phyloP scores from a whole-genome alignment of 2,888 invertebrate species.

The Xestia ashworthii region DNA sequence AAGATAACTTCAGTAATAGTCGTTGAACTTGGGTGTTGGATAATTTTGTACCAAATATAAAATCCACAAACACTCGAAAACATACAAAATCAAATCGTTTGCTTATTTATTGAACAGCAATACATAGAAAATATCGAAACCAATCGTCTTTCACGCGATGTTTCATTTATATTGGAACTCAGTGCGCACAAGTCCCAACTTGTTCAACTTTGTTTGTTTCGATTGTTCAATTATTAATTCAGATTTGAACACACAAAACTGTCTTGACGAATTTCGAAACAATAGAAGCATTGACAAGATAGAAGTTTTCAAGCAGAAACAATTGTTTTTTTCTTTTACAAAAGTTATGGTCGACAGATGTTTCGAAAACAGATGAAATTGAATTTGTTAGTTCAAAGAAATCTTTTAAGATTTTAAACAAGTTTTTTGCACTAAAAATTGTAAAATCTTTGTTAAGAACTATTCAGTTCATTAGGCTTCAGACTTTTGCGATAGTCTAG shows the following conservation, averaged over 20 bases:
- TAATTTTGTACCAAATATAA: too few relatives aligned
- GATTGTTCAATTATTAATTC: slow-evolving; percentile 54
- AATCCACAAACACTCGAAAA: too few relatives aligned
- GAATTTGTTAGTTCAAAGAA: slow-evolving; percentile 28
- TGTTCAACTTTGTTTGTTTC: slow-evolving; percentile 42
- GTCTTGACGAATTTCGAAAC: slow-evolving; percentile 34
- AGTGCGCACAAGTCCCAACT: slow-evolving; percentile 29
- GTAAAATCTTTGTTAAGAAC: not conserved
- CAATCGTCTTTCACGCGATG: slow-evolving; percentile 1
- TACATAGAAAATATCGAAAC: not conserved
- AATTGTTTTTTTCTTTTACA: slow-evolving; percentile 13
- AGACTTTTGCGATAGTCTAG: not conserved
- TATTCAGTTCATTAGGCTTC: not conserved
- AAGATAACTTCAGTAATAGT: too few relatives aligned
- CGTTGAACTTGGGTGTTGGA: too few relatives aligned
- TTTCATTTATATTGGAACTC: slow-evolving; percentile 16
- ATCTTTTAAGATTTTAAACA: not conserved
- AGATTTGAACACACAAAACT: slow-evolving; percentile 42
- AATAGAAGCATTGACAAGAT: slow-evolving; percentile 23
- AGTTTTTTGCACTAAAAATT: not conserved
- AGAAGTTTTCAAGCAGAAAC: slow-evolving; percentile 36
- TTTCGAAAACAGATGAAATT: slow-evolving; percentile 7
- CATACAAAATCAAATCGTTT: too few relatives aligned
- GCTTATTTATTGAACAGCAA: not conserved
- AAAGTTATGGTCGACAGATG: slow-evolving; percentile 34